Base-by-base conservation (phyloP, 2,113 vertebrate species). In the Paracanthobrama guichenoti region DNA sequence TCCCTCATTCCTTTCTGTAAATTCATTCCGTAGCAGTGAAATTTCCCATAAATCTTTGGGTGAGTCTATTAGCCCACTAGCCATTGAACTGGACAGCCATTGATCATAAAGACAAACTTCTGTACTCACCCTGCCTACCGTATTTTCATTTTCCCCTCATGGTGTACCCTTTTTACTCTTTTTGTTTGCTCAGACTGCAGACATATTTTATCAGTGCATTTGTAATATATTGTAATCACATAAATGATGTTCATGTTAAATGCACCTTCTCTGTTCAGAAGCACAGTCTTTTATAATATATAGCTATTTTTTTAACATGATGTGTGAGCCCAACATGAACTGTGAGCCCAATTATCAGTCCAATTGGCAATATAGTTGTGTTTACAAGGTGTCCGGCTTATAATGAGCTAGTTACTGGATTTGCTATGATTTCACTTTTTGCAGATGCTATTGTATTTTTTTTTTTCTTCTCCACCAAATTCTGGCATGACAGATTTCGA, bases 31-130 rank as follows among this genome's bases (percentile, higher is more conserved):
- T 84, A 53, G 69, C 87, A 84, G 8, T 84, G 87, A 87, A 48
- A 74, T 87, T 84, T 71, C 66, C 20, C 50, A 90, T 88, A 89
- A 44, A 78, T 92, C 87, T 88, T 79, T 48, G 74, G n/a, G 31
- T 20, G 26, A 46, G 84, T 90, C 83, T 85, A 87, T 90, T 90
- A 89, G 71, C 88, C 77, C 79, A 53, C 69, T 28, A 78, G 67
- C 86, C 71, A 84, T 64, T 84, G 59, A 78, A n/a, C 22, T 9
- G 57, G 24, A 78, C 44, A 26, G 78, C 73, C 88, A 89, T 90
- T 91, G 59, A 86, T 90, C 88, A 91, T 3, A 18, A 53, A 91
- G 83, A 82, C 24, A 80, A 86, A 84, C 67, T 80, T 76, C 76
- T n/a, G 42, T 31, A 42, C 67, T 74, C 16, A 9, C 3, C 18